Conservation (phyloP, 2,113 vertebrate genomes). For the Platanista minor region DNA sequence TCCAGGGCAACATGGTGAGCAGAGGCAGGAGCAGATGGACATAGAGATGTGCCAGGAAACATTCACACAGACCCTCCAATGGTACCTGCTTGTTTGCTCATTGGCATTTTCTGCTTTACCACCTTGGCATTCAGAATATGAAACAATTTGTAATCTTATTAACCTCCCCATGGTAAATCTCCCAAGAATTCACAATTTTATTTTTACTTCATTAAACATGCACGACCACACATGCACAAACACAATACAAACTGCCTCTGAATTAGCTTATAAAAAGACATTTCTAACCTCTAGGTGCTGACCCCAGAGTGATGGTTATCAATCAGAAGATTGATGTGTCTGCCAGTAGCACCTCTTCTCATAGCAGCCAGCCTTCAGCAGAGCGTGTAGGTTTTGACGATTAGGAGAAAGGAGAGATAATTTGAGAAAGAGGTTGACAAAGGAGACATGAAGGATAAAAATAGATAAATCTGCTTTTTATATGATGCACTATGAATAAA, state of each 20-base stretch:
- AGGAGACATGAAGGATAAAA: conserved; percentile 21
- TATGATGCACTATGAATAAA: conserved; percentile 28
- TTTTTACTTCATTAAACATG: conserved; percentile 39
- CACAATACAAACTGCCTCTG: background rate
- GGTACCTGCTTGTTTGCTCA: background rate
- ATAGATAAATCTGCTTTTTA: conserved; percentile 29
- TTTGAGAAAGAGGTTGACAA: conserved; percentile 22
- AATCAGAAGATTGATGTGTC: background rate
- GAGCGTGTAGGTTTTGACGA: background rate
- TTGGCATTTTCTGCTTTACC: conserved; percentile 27
- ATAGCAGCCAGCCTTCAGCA: background rate
- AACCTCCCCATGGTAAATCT: background rate
- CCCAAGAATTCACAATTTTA: background rate
- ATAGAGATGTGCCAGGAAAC: background rate
- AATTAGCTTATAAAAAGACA: conserved; percentile 31
- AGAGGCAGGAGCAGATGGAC: conserved; percentile 2
- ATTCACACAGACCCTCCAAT: background rate
- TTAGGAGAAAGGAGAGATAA: conserved; percentile 33
- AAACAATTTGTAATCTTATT: conserved; percentile 13
- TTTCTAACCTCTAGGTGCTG: conserved; percentile 18
- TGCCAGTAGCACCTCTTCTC: background rate
- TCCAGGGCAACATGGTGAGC: background rate
- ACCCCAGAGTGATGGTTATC: background rate
- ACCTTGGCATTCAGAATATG: background rate
- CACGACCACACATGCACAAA: background rate